phyloP scores from a whole-genome alignment of 2,888 invertebrate species.

The Arrhopalites spinosus region DNA sequence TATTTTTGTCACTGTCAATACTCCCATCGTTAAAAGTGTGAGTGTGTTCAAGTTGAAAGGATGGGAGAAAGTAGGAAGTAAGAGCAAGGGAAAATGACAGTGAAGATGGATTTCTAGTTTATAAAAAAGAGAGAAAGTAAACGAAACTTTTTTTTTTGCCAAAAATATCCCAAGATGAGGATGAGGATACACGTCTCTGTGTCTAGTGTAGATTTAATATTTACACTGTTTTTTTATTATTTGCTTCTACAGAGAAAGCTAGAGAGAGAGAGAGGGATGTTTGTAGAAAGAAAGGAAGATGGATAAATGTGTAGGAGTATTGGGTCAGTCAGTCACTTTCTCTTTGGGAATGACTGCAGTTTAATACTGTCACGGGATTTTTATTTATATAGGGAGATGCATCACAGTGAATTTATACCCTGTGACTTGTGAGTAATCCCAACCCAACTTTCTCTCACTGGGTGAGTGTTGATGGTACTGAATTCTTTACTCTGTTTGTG shows the following conservation, averaged over 20 bases:
- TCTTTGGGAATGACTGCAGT: too few species aligned
- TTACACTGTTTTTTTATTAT: too few species aligned
- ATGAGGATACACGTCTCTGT: too few species aligned
- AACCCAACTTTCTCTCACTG: too few species aligned
- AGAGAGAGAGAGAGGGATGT: conserved; percentile 1
- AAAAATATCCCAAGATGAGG: too few species aligned
- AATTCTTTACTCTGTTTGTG: background rate
- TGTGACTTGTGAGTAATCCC: too few species aligned
- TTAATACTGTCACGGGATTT: background rate
- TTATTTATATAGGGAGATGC: background rate
- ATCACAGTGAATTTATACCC: too few species aligned
- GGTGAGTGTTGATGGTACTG: too few species aligned
- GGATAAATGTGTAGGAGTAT: background rate
- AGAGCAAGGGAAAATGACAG: background rate
- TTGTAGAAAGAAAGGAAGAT: background rate
- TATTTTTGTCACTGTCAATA: background rate
- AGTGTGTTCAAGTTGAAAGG: background rate
- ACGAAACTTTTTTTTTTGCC: too few species aligned
- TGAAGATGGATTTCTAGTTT: too few species aligned
- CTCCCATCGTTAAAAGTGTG: background rate
- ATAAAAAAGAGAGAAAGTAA: too few species aligned
- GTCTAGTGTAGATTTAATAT: too few species aligned
- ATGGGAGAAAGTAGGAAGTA: background rate
- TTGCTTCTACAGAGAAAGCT: background rate
- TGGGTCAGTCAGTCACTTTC: background rate